Evolutionary conservation across 2,797 vertebrate genomes (phyloP), one percentile per base, ranked within the genome.

Genomic region (Bryconaethiops microstoma): DNA sequence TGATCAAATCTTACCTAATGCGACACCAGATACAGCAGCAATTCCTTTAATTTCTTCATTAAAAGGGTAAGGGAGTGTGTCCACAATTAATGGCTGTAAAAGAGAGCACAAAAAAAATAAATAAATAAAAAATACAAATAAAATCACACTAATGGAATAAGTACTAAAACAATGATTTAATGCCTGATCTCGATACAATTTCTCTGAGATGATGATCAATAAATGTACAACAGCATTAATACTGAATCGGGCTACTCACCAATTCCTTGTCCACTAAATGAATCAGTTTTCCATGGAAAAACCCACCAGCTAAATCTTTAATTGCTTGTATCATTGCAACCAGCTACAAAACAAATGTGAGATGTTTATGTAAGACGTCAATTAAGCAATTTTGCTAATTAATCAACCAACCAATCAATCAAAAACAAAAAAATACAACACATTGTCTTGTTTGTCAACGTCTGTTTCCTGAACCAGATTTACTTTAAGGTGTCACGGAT

Each of bases 41-140:
- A 99, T 96, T 74, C 96, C 97, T 90, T 92, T 95, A 45, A 99
- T 94, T 88, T 99, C 98, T 19, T 98, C 96, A 74, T 88, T 88
- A 84, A 95, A 99, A 19, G 98, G 98, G 25, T 91, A 91, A 7
- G 98, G 97, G 59, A 99, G 93, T 0, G 94, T 94, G 71, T 94
- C 86, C 2, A 92, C 92, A 69, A 99, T 90, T 65, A 91, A 86
- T 87, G 93, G 95, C 97, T 99, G 91, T 54, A 89, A 91, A 80
- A 83, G 16, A 50, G 6, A 5, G 8, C n/a, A n/a, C 2, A 68
- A n/a, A 65, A 10, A 72, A n/a, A 60, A 10, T n/a, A n/a, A n/a
- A n/a, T n/a, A n/a, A n/a, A n/a, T 17, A 60, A 10, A 70, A 79
- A n/a, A n/a, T n/a, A n/a, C n/a, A 65, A 10, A 72, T 17, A 60